Percentiles rank a stretch among this genome's conserved stretches.
Evolutionary conservation across 1,140 invertebrate species (phyloP).

Genomic region (Gryon sp.): DNA sequence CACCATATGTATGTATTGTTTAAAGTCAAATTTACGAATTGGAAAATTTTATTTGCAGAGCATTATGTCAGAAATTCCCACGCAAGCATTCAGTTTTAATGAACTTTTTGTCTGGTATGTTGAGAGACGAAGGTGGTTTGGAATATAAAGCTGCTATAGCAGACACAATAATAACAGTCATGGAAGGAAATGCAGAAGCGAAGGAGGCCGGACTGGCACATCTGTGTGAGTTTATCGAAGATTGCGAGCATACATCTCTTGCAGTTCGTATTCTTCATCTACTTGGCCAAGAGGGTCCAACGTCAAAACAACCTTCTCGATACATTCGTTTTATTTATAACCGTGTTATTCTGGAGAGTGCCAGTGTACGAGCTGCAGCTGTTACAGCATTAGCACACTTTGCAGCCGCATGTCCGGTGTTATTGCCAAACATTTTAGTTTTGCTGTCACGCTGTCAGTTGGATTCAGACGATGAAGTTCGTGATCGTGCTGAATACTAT

Average conservation of each 20-base stretch:
- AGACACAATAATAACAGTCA: conserved; percentile 98
- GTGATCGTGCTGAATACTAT: conserved; percentile 99
- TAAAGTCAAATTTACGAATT: no score
- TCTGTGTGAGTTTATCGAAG: conserved; percentile 99
- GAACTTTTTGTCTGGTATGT: conserved; percentile 97
- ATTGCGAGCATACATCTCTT: conserved; percentile 98
- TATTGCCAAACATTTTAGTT: conserved; percentile 93
- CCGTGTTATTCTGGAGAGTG: conserved; percentile 97
- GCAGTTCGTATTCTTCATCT: conserved; percentile 98
- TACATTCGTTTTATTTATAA: conserved; percentile 99
- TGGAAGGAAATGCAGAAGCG: conserved; percentile 96
- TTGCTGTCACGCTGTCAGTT: conserved; percentile 93
- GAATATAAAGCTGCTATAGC: conserved; percentile 99
- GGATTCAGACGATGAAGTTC: conserved; percentile 98
- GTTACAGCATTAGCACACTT: conserved; percentile 98
- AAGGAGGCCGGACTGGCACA: conserved; percentile 98
- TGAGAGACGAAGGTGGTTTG: conserved; percentile 97
- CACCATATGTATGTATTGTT: no score
- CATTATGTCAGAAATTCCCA: conserved; percentile 97
- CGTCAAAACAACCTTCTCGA: conserved; percentile 93
- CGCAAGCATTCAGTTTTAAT: conserved; percentile 97
- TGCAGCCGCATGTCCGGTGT: conserved; percentile 94
- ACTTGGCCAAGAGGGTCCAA: conserved; percentile 97
- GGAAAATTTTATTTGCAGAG: conserved; percentile 77
- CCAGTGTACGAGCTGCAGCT: conserved; percentile 96